Percentiles rank a stretch among this genome's conserved stretches.
phyloP scores from a whole-genome alignment of 2,113 vertebrate species.

The Gallinago jamesoni region DNA sequence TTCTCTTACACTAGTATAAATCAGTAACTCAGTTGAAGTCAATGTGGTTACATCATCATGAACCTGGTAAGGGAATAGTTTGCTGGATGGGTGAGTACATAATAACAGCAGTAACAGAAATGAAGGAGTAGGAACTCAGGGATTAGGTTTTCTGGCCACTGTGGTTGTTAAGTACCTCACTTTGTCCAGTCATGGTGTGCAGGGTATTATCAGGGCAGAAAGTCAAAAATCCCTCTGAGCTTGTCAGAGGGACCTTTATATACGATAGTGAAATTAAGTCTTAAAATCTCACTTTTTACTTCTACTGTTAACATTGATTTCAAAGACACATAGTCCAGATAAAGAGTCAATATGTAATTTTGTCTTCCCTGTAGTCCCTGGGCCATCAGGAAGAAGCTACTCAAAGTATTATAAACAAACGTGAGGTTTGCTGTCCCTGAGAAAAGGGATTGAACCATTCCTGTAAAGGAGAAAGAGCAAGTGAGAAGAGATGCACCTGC shows the following conservation, averaged over 20 bases:
- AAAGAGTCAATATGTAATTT: neutral
- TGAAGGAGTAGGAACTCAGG: neutral
- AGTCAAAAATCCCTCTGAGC: neutral
- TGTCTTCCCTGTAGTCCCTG: neutral
- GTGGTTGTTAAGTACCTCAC: neutral
- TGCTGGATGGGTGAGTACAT: neutral
- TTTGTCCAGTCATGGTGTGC: neutral
- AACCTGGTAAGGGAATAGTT: neutral
- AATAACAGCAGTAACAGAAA: neutral
- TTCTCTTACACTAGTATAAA: neutral
- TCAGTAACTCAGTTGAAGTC: neutral
- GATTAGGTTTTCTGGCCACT: neutral
- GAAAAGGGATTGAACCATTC: neutral
- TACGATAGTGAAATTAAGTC: constrained; percentile 25
- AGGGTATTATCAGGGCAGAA: neutral
- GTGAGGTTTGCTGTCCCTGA: neutral
- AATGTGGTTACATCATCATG: neutral
- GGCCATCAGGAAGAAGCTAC: neutral
- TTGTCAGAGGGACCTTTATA: neutral
- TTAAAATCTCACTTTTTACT: constrained; percentile 1
- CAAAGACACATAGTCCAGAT: neutral
- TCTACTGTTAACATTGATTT: constrained; percentile 24
- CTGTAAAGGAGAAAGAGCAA: neutral
- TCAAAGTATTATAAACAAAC: neutral
- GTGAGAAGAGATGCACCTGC: neutral